Conservation (phyloP, 2,797 vertebrate genomes). For the Sebastes minor region DNA sequence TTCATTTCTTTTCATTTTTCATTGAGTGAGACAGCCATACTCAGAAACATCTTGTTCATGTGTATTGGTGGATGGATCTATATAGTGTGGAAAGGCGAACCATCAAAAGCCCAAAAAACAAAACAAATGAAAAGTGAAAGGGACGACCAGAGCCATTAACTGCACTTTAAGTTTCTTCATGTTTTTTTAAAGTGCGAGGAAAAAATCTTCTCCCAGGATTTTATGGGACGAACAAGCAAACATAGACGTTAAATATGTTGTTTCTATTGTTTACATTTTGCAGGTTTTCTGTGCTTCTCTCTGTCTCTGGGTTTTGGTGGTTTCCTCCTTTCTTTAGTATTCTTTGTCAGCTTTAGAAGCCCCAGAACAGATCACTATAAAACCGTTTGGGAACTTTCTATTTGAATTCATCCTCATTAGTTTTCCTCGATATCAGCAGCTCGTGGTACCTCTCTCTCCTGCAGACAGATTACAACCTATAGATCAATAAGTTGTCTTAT, state of each 20-base stretch:
- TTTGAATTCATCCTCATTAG: not conserved
- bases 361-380: not conserved
- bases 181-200: slow-evolving; percentile 34
- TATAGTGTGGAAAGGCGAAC: slow-evolving; percentile 5
- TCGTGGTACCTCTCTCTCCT: slow-evolving; percentile 23
- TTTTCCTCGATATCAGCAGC: slow-evolving; percentile 7
- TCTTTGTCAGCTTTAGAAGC: not conserved
- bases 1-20: slow-evolving; percentile 32
- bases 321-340: not conserved
- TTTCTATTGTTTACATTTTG: slow-evolving; percentile 67
- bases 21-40: slow-evolving; percentile 80
- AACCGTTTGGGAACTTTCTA: not conserved
- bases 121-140: slow-evolving; percentile 25
- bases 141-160: slow-evolving; percentile 67
- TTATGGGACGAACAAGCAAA: slow-evolving; percentile 3
- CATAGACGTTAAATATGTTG: slow-evolving; percentile 32
- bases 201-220: slow-evolving; percentile 17
- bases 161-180: slow-evolving; percentile 50
- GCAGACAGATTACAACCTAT: slow-evolving; percentile 35
- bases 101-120: slow-evolving; percentile 26
- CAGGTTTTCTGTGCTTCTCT: slow-evolving; percentile 30
- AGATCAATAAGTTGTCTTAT: slow-evolving; percentile 68
- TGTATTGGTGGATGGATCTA: slow-evolving; percentile 73
- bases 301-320: slow-evolving; percentile 7
- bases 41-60: slow-evolving; percentile 84